These are phyloP conservation scores for Hemicordylus capensis DNA, from an alignment of 2,113 vertebrate species.

Conservation along the genomic window DNA sequence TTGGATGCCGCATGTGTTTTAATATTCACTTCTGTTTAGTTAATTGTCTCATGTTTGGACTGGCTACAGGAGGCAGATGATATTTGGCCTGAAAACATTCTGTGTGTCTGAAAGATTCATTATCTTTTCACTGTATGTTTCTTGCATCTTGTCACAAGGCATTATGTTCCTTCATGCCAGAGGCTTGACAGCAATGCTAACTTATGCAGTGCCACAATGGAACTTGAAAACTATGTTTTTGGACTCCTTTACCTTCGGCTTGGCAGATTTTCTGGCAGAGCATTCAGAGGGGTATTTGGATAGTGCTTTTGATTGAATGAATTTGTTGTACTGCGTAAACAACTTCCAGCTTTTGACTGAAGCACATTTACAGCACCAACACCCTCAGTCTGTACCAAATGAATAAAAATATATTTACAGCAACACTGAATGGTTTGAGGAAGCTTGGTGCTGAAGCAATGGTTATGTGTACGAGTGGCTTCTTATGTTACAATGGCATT, in stretches of 20 bases:
- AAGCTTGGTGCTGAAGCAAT: neutral
- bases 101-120: constrained; percentile 47
- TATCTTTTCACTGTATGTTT: constrained; percentile 54
- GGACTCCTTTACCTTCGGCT: neutral
- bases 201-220: constrained; percentile 20
- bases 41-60: constrained; percentile 39
- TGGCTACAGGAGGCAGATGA: constrained; percentile 46
- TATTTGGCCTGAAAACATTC: constrained; percentile 64
- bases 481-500: neutral
- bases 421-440: neutral
- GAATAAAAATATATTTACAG: neutral
- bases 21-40: constrained; percentile 28
- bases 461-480: neutral
- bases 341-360: neutral
- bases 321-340: neutral
- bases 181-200: constrained; percentile 14
- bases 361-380: no score
- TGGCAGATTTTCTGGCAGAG: neutral
- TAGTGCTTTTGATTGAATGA: neutral
- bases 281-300: constrained; percentile 7
- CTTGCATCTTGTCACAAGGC: constrained; percentile 55
- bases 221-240: constrained; percentile 15
- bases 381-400: neutral
- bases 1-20: constrained; percentile 6
- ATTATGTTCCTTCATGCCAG: constrained; percentile 39